A percentile compares a stretch with the other conserved stretches of the same genome.
These are phyloP conservation scores for Sterna hirundo DNA, from an alignment of 2,113 vertebrate species.

Conservation along the genomic window DNA sequence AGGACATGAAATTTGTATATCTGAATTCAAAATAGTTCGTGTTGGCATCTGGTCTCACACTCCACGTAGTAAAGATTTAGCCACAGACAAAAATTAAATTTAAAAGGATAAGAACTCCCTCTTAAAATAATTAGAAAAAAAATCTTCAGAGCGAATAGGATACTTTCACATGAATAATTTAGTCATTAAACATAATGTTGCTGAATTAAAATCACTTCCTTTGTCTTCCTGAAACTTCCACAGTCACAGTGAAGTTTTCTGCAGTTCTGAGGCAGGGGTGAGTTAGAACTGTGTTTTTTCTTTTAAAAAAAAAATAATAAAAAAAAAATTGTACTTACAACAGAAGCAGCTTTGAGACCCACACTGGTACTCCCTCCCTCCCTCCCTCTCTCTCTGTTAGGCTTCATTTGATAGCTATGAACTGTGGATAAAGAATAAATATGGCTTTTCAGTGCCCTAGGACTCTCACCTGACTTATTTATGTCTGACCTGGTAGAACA, in stretches of 20 bases:
- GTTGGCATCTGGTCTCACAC: neutral
- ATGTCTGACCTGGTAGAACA: constrained; percentile 76
- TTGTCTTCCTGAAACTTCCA: neutral
- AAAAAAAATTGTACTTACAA: neutral
- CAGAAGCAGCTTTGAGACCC: constrained; percentile 14
- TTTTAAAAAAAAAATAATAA: neutral
- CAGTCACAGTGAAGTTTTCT: neutral
- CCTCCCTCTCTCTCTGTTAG: neutral
- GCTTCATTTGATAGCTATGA: constrained; percentile 74
- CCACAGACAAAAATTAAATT: neutral
- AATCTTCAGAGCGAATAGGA: neutral
- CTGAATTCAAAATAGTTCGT: neutral
- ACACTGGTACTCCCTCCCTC: neutral
- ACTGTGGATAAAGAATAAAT: constrained; percentile 78
- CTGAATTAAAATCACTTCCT: neutral
- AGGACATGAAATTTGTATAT: neutral
- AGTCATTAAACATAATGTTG: neutral
- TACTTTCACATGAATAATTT: neutral
- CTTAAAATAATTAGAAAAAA: neutral
- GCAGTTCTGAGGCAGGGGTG: neutral
- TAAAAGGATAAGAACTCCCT: neutral
- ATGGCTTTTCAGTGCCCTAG: constrained; percentile 72
- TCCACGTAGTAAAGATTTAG: neutral
- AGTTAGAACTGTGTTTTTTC: neutral
- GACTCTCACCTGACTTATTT: constrained; percentile 77